These are phyloP conservation scores for Andrena trimmerana DNA, from an alignment of 2,888 invertebrate species.

Conservation along the genomic window DNA sequence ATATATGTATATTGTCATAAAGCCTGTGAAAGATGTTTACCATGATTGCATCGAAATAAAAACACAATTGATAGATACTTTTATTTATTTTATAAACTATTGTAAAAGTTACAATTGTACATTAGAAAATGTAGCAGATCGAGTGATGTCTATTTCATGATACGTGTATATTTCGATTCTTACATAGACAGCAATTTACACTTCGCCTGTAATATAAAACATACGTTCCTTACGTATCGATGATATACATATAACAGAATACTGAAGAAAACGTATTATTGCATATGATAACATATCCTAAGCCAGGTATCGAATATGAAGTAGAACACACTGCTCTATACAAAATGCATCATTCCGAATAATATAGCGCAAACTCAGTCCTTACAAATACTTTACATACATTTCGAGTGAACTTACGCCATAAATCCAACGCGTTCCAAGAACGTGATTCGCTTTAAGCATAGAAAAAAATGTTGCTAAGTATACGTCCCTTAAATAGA, in stretches of 20 bases:
- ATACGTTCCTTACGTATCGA: slow-evolving; percentile 46
- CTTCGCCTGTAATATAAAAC: slow-evolving; percentile 60
- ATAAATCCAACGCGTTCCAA: background rate
- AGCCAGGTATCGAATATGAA: slow-evolving; percentile 64
- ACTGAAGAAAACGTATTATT: slow-evolving; percentile 50
- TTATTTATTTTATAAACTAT: slow-evolving; percentile 81
- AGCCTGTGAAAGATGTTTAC: background rate
- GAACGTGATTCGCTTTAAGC: slow-evolving; percentile 19
- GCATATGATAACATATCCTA: slow-evolving; percentile 44
- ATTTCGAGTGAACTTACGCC: slow-evolving; percentile 12
- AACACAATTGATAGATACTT: slow-evolving; percentile 59
- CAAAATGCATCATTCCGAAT: slow-evolving; percentile 58
- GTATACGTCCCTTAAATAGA: slow-evolving; percentile 10
- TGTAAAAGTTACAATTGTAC: slow-evolving; percentile 80
- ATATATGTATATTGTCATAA: too few species aligned
- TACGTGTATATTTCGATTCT: slow-evolving; percentile 60
- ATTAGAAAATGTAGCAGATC: slow-evolving; percentile 74
- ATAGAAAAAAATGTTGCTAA: slow-evolving; percentile 27
- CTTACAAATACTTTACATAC: slow-evolving; percentile 32
- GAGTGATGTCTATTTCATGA: slow-evolving; percentile 60
- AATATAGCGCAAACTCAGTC: slow-evolving; percentile 22
- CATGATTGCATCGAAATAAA: background rate
- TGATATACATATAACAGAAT: slow-evolving; percentile 51
- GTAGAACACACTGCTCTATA: slow-evolving; percentile 56
- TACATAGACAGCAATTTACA: slow-evolving; percentile 57